Base-by-base conservation (phyloP, 2,797 vertebrate species). In the Botia kubotai region DNA sequence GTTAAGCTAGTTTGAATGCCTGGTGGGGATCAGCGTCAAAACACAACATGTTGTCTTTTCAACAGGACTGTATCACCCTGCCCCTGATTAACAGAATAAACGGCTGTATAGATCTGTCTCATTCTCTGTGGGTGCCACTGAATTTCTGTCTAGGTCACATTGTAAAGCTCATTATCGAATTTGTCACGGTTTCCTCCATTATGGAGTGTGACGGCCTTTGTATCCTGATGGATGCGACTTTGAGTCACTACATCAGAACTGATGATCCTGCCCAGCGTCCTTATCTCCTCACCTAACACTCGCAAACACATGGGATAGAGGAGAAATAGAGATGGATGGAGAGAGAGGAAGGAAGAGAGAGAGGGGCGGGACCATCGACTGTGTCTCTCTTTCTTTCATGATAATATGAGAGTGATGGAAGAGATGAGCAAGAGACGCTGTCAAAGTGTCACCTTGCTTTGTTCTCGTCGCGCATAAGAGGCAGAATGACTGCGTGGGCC, bases 161-260 rank as follows among this genome's bases (percentile, higher is more conserved):
- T 75, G 71, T 80, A 80, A 75, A 70, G 77, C 63, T 73, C 55
- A 71, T 83, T 79, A 83, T 50, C 2, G 77, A 70, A 75, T 83
- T 83, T 71, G 87, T 87, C 80, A 84, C 87, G 88, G 86, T 91
- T 89, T 91, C 82, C 66, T 74, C 79, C 80, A 85, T 82, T 85
- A 88, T 80, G 85, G 50, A 80, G 83, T 68, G 21, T 62, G n/a
- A 87, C 80, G 77, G 79, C 86, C 86, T 88, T 91, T 91, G 89
- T 93, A 89, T 91, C 85, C 88, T 88, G 90, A 90, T 87, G 87
- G 87, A 92, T 76, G 87, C 91, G 91, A 90, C 92, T 89, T 89
- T 93, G 92, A 91, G 88, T 92, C 91, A 91, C 91, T 91, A 86
- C 85, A 82, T 2, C 68, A 82, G 85, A 74, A 80, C 63, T 74